Evolutionary conservation across 2,797 vertebrate species (phyloP), one percentile per base, ranked within the genome.

Genomic region (Sebastes wilsoni): DNA sequence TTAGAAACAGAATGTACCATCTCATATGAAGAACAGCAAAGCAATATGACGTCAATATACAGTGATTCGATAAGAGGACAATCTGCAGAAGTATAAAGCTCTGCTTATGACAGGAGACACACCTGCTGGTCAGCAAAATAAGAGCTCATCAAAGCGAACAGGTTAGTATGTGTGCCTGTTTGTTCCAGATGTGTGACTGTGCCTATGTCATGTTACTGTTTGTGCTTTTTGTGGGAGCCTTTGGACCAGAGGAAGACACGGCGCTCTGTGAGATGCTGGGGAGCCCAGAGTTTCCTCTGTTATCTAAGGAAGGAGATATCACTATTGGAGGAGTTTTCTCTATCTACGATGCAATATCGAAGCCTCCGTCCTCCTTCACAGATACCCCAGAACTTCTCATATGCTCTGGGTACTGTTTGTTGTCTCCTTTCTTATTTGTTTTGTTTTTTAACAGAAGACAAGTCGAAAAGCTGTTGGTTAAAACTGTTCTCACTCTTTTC

Each of bases 291-390:
- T 83, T 85, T 52, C 92, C 95, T 73, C 55, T 94, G 61, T 88
- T 96, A 79, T 94, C 91, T 49, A 93, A 94, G 81, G 84, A 92
- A 13, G 95, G 96, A 11, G 90, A 95, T 61, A 66, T 96, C n/a
- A 92, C 62, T 59, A 93, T 96, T 74, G 96, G 96, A 78, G 96
- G 93, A 69, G 91, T 93, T 62, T 96, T 96, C 89, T 95, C 95
- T 36, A 93, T 96, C 58, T 94, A 96, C 27, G 84, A 71, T 72
- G 67, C 94, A 89, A 87, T 94, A 61, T 83, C 89, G 59, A 72
- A 72, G n/a, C 85, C 91, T 80, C 68, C 56, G 1, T 75, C 88
- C 4, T 89, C 88, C 20, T 91, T 94, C 74, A 94, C 75, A 77
- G 86, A 89, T 23, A 82, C 85, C 71, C 95, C 95, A 72, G 76